phyloP scores from a whole-genome alignment of 2,888 invertebrate species.

The Monopis laevigella region DNA sequence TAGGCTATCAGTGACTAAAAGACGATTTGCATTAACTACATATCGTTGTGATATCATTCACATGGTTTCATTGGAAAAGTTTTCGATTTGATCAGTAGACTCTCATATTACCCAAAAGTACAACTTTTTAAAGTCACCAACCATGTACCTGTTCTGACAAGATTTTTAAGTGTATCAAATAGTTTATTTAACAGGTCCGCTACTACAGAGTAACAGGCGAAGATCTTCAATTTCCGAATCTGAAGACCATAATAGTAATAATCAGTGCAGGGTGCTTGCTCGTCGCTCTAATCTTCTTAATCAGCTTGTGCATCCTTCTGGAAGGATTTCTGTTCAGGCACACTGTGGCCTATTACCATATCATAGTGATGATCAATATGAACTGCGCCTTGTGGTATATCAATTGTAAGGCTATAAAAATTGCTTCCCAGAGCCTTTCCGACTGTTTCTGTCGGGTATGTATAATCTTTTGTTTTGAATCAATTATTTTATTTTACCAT shows the following conservation, averaged over 20 bases:
- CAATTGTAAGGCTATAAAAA: conserved; percentile 72
- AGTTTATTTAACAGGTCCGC: conserved; percentile 53
- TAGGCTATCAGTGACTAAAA: too few species aligned
- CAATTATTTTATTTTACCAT: too few species aligned
- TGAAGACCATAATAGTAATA: conserved; percentile 68
- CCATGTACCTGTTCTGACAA: too few species aligned
- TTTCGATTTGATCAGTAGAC: too few species aligned
- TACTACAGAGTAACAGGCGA: conserved; percentile 68
- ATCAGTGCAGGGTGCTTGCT: conserved; percentile 71
- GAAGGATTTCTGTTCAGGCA: conserved; percentile 73
- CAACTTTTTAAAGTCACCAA: too few species aligned
- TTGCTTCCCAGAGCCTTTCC: conserved; percentile 67
- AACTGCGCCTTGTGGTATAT: conserved; percentile 77
- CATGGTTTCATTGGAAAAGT: too few species aligned
- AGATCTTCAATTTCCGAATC: conserved; percentile 68
- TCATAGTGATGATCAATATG: conserved; percentile 78
- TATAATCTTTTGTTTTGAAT: too few species aligned
- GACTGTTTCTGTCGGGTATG: conserved; percentile 58
- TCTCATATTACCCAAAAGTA: too few species aligned
- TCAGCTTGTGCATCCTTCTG: conserved; percentile 67
- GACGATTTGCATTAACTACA: too few species aligned
- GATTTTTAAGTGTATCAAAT: too few species aligned
- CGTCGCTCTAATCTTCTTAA: conserved; percentile 67
- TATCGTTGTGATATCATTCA: too few species aligned
- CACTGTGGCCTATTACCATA: conserved; percentile 71